A percentile compares a stretch with the other conserved stretches of the same genome.
phyloP scores from a whole-genome alignment of 2,888 invertebrate genomes.

The Cerceris rybyensis region DNA sequence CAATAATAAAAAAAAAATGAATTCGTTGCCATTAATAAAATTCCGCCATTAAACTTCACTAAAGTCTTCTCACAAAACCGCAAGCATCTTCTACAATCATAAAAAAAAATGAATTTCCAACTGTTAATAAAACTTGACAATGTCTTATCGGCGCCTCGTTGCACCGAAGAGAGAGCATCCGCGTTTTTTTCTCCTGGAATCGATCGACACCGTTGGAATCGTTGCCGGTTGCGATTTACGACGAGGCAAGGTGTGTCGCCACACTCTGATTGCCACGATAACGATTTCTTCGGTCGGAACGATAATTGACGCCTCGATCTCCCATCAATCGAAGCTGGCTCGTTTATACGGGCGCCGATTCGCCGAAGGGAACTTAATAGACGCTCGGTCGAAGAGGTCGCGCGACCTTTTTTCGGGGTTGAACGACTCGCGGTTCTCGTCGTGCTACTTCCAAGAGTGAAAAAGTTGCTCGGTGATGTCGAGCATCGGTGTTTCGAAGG shows the following conservation, averaged over 20 bases:
- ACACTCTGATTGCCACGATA: constrained; percentile 76
- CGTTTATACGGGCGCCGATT: constrained; percentile 29
- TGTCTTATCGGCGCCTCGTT: constrained; percentile 3
- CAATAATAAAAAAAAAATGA: too few species aligned
- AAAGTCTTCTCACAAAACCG: too few species aligned
- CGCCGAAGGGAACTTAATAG: background rate
- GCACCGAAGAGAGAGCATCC: constrained; percentile 19
- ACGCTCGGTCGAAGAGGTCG: background rate
- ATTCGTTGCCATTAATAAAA: too few species aligned
- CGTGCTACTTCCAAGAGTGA: too few species aligned
- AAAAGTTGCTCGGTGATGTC: background rate
- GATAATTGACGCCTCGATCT: constrained; percentile 66
- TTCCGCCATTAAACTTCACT: too few species aligned
- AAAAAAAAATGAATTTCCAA: too few species aligned
- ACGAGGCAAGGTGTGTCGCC: constrained; percentile 69
- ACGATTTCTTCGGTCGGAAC: constrained; percentile 72
- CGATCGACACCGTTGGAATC: constrained; percentile 54
- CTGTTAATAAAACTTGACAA: too few species aligned
- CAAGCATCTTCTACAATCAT: too few species aligned
- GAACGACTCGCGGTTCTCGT: constrained; percentile 21
- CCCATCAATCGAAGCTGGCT: constrained; percentile 23
- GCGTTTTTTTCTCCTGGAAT: constrained; percentile 45
- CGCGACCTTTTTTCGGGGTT: constrained; percentile 13
- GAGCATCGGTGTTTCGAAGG: background rate
- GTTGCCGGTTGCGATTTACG: constrained; percentile 68